These are phyloP conservation scores for Eupithecia dodoneata DNA, from an alignment of 2,888 invertebrate species.

Conservation along the genomic window DNA sequence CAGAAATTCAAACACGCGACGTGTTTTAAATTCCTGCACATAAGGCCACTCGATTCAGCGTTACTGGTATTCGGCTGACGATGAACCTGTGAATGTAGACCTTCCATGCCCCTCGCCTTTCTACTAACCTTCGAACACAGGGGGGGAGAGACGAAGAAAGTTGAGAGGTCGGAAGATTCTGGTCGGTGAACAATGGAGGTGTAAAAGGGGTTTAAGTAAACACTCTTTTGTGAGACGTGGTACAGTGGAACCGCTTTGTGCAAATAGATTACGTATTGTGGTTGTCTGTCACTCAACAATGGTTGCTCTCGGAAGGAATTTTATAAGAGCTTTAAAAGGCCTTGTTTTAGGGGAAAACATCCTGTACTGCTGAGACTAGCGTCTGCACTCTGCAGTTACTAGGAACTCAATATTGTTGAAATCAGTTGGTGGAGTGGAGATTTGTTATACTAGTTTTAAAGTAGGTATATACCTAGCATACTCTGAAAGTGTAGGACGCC, in stretches of 20 bases:
- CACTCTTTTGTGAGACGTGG: constrained; percentile 77
- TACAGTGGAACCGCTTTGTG: constrained; percentile 74
- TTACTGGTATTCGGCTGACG: constrained; percentile 66
- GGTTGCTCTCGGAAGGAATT: constrained; percentile 43
- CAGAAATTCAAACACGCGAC: constrained; percentile 52
- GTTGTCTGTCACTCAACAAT: constrained; percentile 57
- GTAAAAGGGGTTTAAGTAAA: constrained; percentile 83
- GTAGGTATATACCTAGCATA: too few relatives aligned
- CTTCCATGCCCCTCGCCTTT: constrained; percentile 46
- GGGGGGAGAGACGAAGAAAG: constrained; percentile 48
- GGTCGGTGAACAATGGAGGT: constrained; percentile 75
- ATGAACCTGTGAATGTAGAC: constrained; percentile 51
- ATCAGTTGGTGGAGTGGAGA: background rate
- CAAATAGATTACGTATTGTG: constrained; percentile 80
- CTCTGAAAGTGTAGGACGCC: background rate
- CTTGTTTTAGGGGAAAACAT: constrained; percentile 21
- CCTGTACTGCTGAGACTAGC: background rate
- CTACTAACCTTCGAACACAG: background rate
- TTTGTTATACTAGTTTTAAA: background rate
- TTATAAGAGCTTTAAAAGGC: constrained; percentile 41
- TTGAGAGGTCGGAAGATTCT: constrained; percentile 53
- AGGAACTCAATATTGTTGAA: background rate
- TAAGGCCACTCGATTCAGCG: constrained; percentile 70
- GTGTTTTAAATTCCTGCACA: constrained; percentile 71
- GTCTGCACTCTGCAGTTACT: background rate